phyloP scores from a whole-genome alignment of 2,113 vertebrate genomes.

The Myrmecobius fasciatus region DNA sequence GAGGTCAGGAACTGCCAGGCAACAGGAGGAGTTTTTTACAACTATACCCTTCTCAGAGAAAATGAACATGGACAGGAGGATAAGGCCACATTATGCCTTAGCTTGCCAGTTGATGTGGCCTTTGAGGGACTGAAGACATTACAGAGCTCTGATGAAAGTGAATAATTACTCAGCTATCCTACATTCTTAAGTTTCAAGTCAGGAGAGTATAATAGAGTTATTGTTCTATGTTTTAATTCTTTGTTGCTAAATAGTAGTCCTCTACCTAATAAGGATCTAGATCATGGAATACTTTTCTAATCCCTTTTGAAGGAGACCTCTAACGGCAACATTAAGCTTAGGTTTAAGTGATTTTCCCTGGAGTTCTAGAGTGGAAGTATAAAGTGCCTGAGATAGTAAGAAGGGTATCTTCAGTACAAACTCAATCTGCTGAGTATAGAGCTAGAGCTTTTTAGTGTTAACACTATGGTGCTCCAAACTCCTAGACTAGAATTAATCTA shows the following conservation, averaged over 20 bases:
- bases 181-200: not conserved
- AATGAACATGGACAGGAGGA: not conserved
- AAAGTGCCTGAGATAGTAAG: not conserved
- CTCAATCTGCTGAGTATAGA: not conserved
- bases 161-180: not conserved
- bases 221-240: not conserved
- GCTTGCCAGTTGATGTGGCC: not conserved
- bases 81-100: not conserved
- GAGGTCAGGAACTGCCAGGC: not conserved
- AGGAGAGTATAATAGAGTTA: not conserved
- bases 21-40: not conserved
- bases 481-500: not conserved
- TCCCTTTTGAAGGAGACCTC: not conserved
- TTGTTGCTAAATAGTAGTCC: not conserved
- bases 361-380: not conserved
- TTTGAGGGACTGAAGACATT: not conserved
- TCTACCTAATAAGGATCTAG: not conserved
- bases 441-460: not conserved
- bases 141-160: not conserved
- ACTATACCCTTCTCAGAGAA: not conserved
- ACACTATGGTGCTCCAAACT: not conserved
- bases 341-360: not conserved
- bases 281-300: not conserved
- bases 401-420: not conserved
- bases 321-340: not conserved